Evolutionary conservation across 2,113 vertebrate species (phyloP).

Genomic region (Pomatostomus ruficeps): DNA sequence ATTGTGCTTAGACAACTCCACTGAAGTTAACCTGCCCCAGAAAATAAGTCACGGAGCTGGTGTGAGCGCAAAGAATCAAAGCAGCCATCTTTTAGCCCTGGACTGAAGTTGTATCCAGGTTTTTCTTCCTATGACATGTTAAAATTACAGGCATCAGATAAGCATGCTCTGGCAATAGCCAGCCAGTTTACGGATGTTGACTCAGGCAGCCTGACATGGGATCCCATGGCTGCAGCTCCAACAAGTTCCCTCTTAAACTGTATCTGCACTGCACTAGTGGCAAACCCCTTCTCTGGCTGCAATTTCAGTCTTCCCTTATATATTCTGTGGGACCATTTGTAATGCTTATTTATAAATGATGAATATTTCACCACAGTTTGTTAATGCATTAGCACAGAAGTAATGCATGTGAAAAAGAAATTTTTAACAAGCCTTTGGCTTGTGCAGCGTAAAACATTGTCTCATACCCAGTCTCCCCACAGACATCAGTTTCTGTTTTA

Average conservation of each 20-base stretch:
- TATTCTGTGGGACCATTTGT: background rate
- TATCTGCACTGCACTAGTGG: background rate
- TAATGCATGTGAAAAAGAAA: background rate
- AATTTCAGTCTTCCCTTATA: background rate
- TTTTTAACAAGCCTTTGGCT: background rate
- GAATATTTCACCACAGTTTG: background rate
- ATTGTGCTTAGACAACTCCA: background rate
- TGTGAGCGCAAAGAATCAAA: background rate
- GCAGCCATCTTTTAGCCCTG: background rate
- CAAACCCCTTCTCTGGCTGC: background rate
- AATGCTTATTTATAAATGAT: slow-evolving; percentile 7
- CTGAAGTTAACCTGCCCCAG: background rate
- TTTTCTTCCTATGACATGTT: background rate
- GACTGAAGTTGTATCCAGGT: background rate
- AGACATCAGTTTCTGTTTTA: slow-evolving; percentile 21
- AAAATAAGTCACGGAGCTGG: background rate
- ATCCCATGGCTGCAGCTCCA: background rate
- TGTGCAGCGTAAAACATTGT: background rate
- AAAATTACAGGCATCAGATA: background rate
- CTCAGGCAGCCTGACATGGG: background rate
- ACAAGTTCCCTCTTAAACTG: background rate
- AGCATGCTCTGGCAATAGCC: background rate
- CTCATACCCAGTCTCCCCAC: background rate
- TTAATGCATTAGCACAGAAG: background rate
- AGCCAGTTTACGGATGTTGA: background rate